Evolutionary conservation across 2,113 vertebrate genomes (phyloP).

Genomic region (Phaethornis superciliosus): DNA sequence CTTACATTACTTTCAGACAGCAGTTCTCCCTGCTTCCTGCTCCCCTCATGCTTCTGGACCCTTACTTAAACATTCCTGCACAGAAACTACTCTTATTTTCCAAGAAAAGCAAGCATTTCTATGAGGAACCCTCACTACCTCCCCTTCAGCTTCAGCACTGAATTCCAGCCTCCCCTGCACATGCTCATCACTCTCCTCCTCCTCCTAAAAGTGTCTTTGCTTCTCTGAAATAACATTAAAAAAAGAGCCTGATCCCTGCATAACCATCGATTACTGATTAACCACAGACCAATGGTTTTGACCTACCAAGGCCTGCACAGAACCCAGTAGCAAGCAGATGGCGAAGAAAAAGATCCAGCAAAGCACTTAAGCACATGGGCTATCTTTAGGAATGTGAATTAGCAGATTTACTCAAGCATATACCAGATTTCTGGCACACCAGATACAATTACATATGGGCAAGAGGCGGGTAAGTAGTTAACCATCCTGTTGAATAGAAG

Average conservation of each 20-base stretch:
- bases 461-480: not conserved
- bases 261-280: conserved; percentile 23
- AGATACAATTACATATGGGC: not conserved
- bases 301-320: conserved; percentile 18
- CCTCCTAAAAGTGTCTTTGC: not conserved
- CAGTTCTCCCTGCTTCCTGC: not conserved
- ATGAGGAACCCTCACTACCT: not conserved
- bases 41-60: not conserved
- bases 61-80: not conserved
- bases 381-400: conserved; percentile 60
- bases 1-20: not conserved
- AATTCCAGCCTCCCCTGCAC: not conserved
- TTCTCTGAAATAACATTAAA: conserved; percentile 31
- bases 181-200: not conserved
- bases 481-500: not conserved
- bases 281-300: not conserved
- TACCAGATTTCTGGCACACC: not conserved
- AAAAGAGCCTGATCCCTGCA: conserved; percentile 1
- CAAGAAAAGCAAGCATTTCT: not conserved
- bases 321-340: conserved; percentile 41
- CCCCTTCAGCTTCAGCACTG: not conserved
- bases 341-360: conserved; percentile 35
- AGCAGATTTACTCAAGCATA: conserved; percentile 13
- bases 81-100: not conserved
- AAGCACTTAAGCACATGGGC: conserved; percentile 30